Conservation (phyloP, 2,113 vertebrate genomes). For the Rhineura floridana region DNA sequence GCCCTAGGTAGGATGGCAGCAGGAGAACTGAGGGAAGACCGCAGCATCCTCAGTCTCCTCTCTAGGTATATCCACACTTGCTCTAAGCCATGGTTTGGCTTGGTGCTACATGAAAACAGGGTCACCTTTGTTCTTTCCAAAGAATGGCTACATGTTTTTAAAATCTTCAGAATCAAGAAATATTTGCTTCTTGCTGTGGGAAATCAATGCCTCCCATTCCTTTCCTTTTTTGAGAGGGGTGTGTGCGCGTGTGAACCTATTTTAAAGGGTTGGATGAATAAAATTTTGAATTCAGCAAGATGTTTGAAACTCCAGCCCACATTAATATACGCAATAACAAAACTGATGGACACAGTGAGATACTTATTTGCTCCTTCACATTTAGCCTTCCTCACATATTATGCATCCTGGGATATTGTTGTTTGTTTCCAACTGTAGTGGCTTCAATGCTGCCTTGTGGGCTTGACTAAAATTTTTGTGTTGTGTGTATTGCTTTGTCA, state of each 20-base stretch:
- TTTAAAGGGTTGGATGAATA: slow-evolving; percentile 26
- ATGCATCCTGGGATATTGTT: slow-evolving; percentile 40
- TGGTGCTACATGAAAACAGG: slow-evolving; percentile 32
- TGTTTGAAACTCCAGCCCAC: slow-evolving; percentile 1
- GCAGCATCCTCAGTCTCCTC: too few relatives aligned
- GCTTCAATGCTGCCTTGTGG: slow-evolving; percentile 54
- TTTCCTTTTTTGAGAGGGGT: neutral
- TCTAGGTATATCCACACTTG: too few relatives aligned
- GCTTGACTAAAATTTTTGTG: slow-evolving; percentile 58
- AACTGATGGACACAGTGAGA: slow-evolving; percentile 14
- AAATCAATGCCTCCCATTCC: neutral
- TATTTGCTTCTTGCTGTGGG: slow-evolving; percentile 33
- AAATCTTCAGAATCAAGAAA: slow-evolving; percentile 20
- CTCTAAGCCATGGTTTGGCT: neutral
- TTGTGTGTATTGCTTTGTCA: slow-evolving; percentile 52
- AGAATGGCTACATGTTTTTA: slow-evolving; percentile 36
- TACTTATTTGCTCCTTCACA: slow-evolving; percentile 13
- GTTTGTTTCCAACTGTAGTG: slow-evolving; percentile 36
- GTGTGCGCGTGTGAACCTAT: neutral
- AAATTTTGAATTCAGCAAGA: slow-evolving; percentile 22
- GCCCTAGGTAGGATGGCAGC: too few relatives aligned
- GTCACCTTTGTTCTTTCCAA: neutral
- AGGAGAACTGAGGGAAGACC: too few relatives aligned
- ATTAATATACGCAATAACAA: neutral
- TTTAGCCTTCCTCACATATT: slow-evolving; percentile 14